Evolutionary conservation across 2,113 vertebrate species (phyloP), one percentile per base, ranked within the genome.

Genomic region (Proterorhinus semilunaris): DNA sequence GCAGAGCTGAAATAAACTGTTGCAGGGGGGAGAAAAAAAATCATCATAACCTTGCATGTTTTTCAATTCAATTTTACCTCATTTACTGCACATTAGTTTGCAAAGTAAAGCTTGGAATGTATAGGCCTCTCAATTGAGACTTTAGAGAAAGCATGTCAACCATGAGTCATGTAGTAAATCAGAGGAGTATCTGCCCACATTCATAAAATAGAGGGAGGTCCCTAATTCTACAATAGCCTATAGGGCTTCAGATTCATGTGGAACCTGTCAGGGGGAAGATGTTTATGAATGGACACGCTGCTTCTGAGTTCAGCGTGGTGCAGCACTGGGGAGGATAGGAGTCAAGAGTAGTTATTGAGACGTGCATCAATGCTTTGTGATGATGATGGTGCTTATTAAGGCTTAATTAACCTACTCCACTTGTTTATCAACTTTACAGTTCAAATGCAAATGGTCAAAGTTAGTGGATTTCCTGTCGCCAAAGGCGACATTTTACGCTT

Each of bases 161-260:
- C 52, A 9, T 53, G 9, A 50, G 78, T 36, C 27, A 36, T 36
- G 27, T 63, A 79, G 77, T 78, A 76, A 86, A 86, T 86, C 83
- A 83, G 82, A 78, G 71, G 75, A 78, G 82, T 82, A 83, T 90
- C 88, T 84, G 88, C 88, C 83, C 87, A 90, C 89, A 87, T 90
- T 90, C 84, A 89, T 83, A 91, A 88, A 90, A 86, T 84, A 85
- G 88, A 91, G 90, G 90, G 89, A 90, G 90, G 90, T 89, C 83
- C 90, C 86, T 90, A 83, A 88, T 90, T 90, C 87, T 75, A 87
- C 88, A 90, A 90, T 90, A 90, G 89, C 90, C 90, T 91, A 91
- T 91, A 89, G 90, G 89, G 87, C 88, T 91, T 86, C 88, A 90
- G 89, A 89, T 84, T 87, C 90, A 88, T 91, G 89, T 89, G 81